Conservation (phyloP, 2,888 invertebrate genomes). For the Melanophora roralis region DNA sequence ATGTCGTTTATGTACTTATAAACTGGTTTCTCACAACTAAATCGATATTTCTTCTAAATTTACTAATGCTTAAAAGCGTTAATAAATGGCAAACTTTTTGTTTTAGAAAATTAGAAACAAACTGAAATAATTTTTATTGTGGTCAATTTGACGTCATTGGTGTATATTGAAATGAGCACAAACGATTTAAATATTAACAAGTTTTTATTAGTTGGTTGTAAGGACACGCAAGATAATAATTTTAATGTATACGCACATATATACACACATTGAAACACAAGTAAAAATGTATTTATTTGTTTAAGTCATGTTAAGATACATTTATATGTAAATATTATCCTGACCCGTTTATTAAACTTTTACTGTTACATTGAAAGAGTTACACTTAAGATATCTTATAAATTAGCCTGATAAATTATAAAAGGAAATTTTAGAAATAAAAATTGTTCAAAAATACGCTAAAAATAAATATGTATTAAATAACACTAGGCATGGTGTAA, state of each 20-base stretch:
- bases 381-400: no score
- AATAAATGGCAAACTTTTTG: background rate
- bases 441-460: no score
- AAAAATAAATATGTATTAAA: no score
- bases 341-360: no score
- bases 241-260: background rate
- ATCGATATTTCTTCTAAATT: background rate
- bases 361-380: no score
- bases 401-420: no score
- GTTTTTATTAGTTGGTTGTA: background rate
- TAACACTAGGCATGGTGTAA: no score
- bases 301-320: no score
- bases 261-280: no score
- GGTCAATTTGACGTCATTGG: constrained; percentile 21
- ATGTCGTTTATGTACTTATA: background rate
- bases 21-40: background rate
- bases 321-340: no score
- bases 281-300: background rate
- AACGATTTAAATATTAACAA: background rate
- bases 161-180: constrained; percentile 1
- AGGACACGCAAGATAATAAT: constrained; percentile 37
- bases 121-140: background rate
- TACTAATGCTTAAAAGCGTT: background rate
- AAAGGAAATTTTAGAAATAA: no score
- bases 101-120: no score